Conservation (phyloP, 2,888 invertebrate genomes). For the Orthosia gothica region DNA sequence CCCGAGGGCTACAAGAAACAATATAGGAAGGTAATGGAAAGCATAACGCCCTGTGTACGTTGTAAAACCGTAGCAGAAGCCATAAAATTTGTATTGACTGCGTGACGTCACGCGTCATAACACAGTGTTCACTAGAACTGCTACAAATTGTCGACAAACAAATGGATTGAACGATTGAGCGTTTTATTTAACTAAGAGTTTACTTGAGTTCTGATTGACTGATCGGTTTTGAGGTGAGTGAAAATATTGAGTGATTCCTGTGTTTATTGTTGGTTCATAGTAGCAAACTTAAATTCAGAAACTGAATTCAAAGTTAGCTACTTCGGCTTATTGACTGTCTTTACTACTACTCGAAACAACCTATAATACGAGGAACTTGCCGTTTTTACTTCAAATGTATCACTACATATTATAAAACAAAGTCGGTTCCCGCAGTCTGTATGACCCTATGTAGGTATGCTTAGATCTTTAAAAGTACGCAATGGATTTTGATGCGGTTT, state of each 20-base stretch:
- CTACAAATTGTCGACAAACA: slow-evolving; percentile 61
- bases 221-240: slow-evolving; percentile 11
- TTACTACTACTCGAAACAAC: no score
- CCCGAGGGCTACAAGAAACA: slow-evolving; percentile 47
- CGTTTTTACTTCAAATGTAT: no score
- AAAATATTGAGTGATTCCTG: not conserved
- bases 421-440: no score
- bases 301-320: no score
- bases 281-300: no score
- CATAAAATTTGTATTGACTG: slow-evolving; percentile 67
- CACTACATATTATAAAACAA: no score
- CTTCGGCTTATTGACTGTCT: no score
- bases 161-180: not conserved
- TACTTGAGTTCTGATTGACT: slow-evolving; percentile 24
- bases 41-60: slow-evolving; percentile 34
- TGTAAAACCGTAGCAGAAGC: slow-evolving; percentile 53
- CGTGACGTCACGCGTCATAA: slow-evolving; percentile 51
- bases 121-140: slow-evolving; percentile 21
- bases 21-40: slow-evolving; percentile 60
- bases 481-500: no score
- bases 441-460: no score
- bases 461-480: no score
- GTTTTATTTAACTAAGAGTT: slow-evolving; percentile 35
- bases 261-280: not conserved
- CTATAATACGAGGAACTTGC: no score